Evolutionary conservation across 2,113 vertebrate species (phyloP).

Genomic region (Colossoma macropomum): DNA sequence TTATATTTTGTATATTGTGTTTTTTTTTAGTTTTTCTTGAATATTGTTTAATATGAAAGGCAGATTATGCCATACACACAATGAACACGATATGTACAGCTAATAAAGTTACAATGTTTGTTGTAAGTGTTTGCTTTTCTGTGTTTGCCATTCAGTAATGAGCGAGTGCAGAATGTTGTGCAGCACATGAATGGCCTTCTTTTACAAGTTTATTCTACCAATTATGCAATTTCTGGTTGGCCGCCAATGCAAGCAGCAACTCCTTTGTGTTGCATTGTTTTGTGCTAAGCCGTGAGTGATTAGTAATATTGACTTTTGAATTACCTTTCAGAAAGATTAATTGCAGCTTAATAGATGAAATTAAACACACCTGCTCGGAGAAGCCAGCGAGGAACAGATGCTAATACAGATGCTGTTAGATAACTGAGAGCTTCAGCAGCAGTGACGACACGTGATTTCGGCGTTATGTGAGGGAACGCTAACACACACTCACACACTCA

Average conservation of each 20-base stretch:
- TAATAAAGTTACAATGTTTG: not conserved
- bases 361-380: conserved; percentile 5
- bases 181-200: not conserved
- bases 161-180: too few relatives aligned
- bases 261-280: not conserved
- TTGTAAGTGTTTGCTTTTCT: too few relatives aligned
- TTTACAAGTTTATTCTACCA: not conserved
- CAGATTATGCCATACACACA: too few relatives aligned
- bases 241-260: not conserved
- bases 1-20: too few relatives aligned
- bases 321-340: not conserved
- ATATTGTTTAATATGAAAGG: too few relatives aligned
- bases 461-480: not conserved
- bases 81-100: not conserved
- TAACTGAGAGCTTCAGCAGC: not conserved
- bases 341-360: conserved; percentile 3
- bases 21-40: too few relatives aligned
- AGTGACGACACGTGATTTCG: not conserved
- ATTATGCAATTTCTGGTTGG: not conserved
- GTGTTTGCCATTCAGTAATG: not conserved
- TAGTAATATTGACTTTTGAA: not conserved
- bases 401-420: not conserved
- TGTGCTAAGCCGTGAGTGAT: not conserved
- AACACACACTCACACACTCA: not conserved
- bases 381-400: not conserved